A percentile compares a stretch with the other conserved stretches of the same genome.
Evolutionary conservation across 2,888 invertebrate species (phyloP).

Genomic region (Alloplasta piceator): DNA sequence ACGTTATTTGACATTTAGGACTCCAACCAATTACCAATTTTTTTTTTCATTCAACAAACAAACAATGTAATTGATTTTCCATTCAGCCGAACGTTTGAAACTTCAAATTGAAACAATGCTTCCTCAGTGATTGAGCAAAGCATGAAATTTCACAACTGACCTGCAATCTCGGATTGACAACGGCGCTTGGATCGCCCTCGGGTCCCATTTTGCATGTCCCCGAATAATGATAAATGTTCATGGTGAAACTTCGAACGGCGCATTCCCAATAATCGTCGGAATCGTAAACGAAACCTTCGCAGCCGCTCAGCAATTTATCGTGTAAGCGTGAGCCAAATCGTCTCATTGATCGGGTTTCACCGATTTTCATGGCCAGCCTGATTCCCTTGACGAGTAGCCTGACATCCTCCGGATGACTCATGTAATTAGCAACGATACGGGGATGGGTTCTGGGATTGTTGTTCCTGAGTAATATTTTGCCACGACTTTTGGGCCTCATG

Average conservation of each 20-base stretch:
- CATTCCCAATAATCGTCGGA: conserved; percentile 88
- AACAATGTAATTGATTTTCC: no score
- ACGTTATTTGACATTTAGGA: no score
- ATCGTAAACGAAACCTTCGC: conserved; percentile 83
- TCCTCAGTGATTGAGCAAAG: no score
- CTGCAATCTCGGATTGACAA: conserved; percentile 86
- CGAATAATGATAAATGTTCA: conserved; percentile 86
- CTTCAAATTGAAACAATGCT: no score
- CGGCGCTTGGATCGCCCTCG: conserved; percentile 84
- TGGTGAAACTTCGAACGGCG: conserved; percentile 84
- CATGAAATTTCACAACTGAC: conserved; percentile 79
- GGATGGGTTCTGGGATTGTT: conserved; percentile 87
- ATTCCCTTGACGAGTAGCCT: conserved; percentile 85
- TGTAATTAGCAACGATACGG: conserved; percentile 88
- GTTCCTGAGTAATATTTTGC: conserved; percentile 86
- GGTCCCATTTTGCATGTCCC: conserved; percentile 90
- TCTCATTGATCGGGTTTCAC: conserved; percentile 85
- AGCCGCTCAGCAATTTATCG: conserved; percentile 84
- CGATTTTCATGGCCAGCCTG: conserved; percentile 84
- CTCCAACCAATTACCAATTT: no score
- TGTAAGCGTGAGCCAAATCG: conserved; percentile 85
- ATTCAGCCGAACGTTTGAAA: neutral
- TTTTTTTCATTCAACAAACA: no score
- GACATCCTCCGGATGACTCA: conserved; percentile 86
- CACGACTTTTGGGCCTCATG: conserved; percentile 87